phyloP scores from a whole-genome alignment of 2,113 vertebrate genomes.

The Pterocles burchelli region DNA sequence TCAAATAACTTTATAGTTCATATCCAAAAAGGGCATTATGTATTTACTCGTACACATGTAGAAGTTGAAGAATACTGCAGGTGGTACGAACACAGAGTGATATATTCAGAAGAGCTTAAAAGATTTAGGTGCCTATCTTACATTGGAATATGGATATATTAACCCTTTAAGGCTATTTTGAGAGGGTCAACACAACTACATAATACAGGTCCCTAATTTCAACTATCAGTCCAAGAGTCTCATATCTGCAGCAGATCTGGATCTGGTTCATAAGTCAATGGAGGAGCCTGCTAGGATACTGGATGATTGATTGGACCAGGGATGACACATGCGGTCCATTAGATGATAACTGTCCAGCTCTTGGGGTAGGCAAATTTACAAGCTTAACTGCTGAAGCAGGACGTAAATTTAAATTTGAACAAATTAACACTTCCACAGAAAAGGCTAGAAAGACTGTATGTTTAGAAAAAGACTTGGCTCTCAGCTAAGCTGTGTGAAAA shows the following conservation, averaged over 20 bases:
- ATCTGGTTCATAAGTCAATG: neutral
- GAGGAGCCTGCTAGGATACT: neutral
- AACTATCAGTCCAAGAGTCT: neutral
- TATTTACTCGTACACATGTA: neutral
- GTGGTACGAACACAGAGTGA: neutral
- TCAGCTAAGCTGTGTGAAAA: neutral
- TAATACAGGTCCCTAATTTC: neutral
- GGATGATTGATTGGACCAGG: neutral
- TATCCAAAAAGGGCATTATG: neutral
- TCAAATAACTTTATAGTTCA: slow-evolving; percentile 9
- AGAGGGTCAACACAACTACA: neutral
- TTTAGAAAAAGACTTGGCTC: neutral
- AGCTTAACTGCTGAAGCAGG: neutral
- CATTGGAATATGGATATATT: neutral
- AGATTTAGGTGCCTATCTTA: neutral
- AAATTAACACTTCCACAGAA: neutral
- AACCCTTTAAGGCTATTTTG: neutral
- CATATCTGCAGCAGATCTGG: neutral
- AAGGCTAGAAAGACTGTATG: neutral
- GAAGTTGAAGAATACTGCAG: neutral
- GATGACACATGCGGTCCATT: neutral
- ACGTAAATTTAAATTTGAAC: neutral
- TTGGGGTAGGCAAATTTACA: neutral
- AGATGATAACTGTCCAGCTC: neutral
- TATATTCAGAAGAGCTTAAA: neutral